Base-by-base conservation (phyloP, 37 sponge, comb jelly and placozoan species). In the Tethya wilhelma region DNA sequence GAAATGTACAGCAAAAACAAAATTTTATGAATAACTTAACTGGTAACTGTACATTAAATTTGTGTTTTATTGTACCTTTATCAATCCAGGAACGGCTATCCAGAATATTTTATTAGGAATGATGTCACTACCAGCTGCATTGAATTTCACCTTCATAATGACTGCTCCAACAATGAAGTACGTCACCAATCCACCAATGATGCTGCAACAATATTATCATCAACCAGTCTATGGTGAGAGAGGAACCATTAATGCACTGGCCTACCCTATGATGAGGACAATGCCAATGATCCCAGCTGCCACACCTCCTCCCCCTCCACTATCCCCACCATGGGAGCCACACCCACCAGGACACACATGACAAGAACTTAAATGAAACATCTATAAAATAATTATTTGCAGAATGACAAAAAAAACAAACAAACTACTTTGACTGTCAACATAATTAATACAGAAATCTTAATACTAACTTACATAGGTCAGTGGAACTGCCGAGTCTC, bases 41-140 rank as follows among this genome's bases (percentile, higher is more conserved):
- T 1, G 25, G n/a, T n/a, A n/a, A n/a, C n/a, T 17, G 7, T 0
- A n/a, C 53, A 1, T 41, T 44, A 11, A 1, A 44, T 34, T 22
- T 20, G 46, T 12, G 26, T 29, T 45, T 22, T 0, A 7, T 31
- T n/a, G 9, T 66, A 79, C 79, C 79, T 67, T 67, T 14, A 67
- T 44, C 19, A 79, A 22, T 36, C 32, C 38, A 31, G 68, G 68
- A 4, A 79, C 23, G 17, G 46, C 69, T 8, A 67, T 2, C 79
- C 79, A 79, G 56, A 79, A 67, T 25, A 14, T 33, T 25, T 67
- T 79, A 38, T 79, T 67, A 49, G 79, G 79, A 8, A 79, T 67
- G 34, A 79, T 25, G 31, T 79, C 79, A 12, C 38, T 49, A 7
- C 79, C 79, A 14, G 38, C 5, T 1, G 68, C 68, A 0, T 79